Percentiles rank a stretch among this genome's conserved stretches.
Conservation (phyloP, 1,140 invertebrate genomes). For the Drosophila sechellia region DNA sequence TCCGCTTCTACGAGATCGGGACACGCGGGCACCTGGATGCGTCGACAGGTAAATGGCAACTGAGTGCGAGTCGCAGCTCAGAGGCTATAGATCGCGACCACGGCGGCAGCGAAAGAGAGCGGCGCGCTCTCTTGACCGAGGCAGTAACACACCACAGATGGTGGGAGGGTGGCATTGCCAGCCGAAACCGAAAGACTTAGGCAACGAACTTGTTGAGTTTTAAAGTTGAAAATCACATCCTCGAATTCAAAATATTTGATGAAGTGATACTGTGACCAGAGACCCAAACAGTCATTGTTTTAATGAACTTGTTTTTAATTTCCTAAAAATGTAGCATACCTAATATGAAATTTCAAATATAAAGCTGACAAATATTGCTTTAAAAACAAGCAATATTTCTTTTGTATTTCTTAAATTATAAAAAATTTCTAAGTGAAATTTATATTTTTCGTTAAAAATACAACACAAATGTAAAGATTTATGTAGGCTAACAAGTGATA, state of each 20-base stretch:
- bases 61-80: conserved; percentile 33
- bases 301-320: no score
- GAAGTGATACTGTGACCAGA: not conserved
- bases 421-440: no score
- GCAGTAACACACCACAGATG: conserved; percentile 10
- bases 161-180: conserved; percentile 47
- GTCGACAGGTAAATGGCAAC: conserved; percentile 78
- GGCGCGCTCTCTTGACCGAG: conserved; percentile 11
- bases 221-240: not conserved
- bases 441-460: no score
- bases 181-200: conserved; percentile 52
- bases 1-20: conserved; percentile 61
- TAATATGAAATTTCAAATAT: no score
- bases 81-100: not conserved
- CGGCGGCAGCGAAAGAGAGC: conserved; percentile 4
- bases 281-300: no score
- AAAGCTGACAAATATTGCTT: no score
- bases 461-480: no score
- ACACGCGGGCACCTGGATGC: conserved; percentile 21
- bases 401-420: no score
- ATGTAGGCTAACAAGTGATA: not conserved
- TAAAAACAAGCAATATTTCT: no score
- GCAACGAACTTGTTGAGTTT: conserved; percentile 56
- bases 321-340: no score
- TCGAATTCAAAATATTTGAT: not conserved